These are phyloP conservation scores for Ptychodera flava DNA, from an alignment of 35 echinoderm and acorn worm genomes.

Conservation along the genomic window DNA sequence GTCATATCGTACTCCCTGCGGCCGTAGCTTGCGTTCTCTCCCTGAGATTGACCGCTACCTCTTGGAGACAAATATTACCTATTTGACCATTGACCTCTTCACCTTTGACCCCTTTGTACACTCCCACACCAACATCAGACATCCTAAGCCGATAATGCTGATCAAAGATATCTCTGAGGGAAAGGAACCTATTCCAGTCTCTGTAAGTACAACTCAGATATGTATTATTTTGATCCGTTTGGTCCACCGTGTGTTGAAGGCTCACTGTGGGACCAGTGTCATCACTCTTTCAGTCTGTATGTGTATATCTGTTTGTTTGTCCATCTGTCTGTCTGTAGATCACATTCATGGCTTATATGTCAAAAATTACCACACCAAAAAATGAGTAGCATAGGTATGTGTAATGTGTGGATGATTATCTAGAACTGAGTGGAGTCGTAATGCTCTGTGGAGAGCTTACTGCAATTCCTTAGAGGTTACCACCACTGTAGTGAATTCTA, in stretches of 20 bases:
- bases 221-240: too few species aligned
- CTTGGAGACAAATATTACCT: constrained; percentile 48
- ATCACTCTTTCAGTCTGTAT: too few species aligned
- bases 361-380: too few species aligned
- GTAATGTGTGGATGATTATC: too few species aligned
- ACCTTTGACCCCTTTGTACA: constrained; percentile 74
- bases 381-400: too few species aligned
- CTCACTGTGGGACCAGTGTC: too few species aligned
- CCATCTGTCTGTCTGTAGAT: neutral
- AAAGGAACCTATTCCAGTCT: constrained; percentile 61
- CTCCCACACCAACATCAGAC: constrained; percentile 22
- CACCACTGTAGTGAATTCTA: too few species aligned
- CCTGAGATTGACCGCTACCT: constrained; percentile 11
- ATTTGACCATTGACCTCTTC: constrained; percentile 68
- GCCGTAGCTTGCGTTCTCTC: constrained; percentile 26
- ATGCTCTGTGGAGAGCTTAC: too few species aligned
- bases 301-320: neutral
- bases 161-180: constrained; percentile 74
- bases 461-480: too few species aligned
- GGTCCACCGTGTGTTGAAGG: too few species aligned
- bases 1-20: constrained; percentile 74
- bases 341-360: too few species aligned
- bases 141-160: constrained; percentile 26
- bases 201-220: constrained; percentile 36
- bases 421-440: too few species aligned